Evolutionary conservation across 2,113 vertebrate genomes (phyloP).

Genomic region (Pimephales promelas): DNA sequence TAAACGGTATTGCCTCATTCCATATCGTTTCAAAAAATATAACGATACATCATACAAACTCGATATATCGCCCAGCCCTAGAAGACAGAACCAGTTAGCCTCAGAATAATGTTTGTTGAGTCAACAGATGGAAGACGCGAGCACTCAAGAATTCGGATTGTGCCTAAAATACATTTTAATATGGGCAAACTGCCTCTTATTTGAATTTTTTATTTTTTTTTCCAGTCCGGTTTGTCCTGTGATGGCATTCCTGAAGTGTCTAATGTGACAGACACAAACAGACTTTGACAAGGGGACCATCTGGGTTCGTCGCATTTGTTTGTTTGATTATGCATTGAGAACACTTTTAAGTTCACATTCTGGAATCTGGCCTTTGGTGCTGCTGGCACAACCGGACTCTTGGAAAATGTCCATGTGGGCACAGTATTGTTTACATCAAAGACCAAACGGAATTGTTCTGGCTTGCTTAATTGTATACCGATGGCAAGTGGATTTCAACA

Average conservation of each 20-base stretch:
- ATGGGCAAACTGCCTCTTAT: background rate
- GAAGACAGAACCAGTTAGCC: slow-evolving; percentile 15
- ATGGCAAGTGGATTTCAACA: slow-evolving; percentile 5
- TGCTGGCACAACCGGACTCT: background rate
- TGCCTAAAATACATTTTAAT: background rate
- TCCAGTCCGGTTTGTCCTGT: background rate
- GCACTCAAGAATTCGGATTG: background rate
- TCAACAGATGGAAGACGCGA: slow-evolving; percentile 13
- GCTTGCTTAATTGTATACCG: background rate
- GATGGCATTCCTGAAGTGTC: slow-evolving; percentile 2
- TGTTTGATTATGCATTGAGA: background rate
- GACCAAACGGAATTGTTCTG: background rate
- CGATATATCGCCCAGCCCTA: too few species aligned
- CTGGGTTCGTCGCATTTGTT: background rate
- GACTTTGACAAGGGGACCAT: slow-evolving; percentile 14
- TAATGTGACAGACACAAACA: slow-evolving; percentile 9
- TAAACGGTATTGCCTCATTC: too few species aligned
- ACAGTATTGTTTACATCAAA: slow-evolving; percentile 20
- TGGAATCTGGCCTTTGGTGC: slow-evolving; percentile 10
- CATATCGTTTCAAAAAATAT: too few species aligned
- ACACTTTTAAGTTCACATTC: background rate
- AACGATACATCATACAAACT: too few species aligned
- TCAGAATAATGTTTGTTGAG: background rate
- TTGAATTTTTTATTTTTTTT: slow-evolving; percentile 1
- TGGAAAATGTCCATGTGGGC: background rate